Evolutionary conservation across 2,797 vertebrate genomes (phyloP), one percentile per base, ranked within the genome.

Genomic region (Leptoclinus maculatus): DNA sequence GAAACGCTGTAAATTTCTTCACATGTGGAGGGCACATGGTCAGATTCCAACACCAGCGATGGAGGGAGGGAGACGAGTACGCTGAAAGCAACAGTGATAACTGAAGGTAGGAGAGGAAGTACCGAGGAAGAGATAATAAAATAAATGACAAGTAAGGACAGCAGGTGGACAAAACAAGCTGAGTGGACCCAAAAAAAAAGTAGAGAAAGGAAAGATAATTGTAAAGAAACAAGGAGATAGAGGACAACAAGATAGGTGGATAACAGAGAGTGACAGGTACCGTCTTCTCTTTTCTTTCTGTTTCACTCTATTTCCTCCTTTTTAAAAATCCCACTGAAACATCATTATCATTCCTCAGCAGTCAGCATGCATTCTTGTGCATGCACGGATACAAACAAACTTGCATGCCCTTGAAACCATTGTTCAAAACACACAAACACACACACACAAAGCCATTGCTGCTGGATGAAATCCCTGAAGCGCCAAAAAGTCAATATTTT

Each of bases 141-240:
- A 3, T 54, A 29, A 39, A 70, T 77, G 75, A 80, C 57, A 80
- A 68, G 71, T 82, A 67, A 83, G 43, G 43, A 76, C 66, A 64
- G 80, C 71, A 76, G 75, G 62, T 76, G 86, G 74, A 76, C 66
- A 77, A 68, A 84, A 80, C 13, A 59, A 74, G 71, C 67, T 51
- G 71, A 83, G 38, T 49, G 27, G 54, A 65, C 60, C 9, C 29
- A 74, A 78, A 72, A 71, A 29, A 32, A 49, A 45, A 58, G 34
- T 9, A 45, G 21, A 53, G 45, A 74, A 53, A 45, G 32, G 58
- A 41, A 67, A 71, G 60, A 43, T 73, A 72, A 59, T 5, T 19
- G 34, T 47, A 56, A 68, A 60, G 32, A 71, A 58, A 73, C n/a
- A 59, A 59, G 4, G 29, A 67, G 19, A 41, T 25, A n/a, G 41